These are phyloP conservation scores for Hydrozoanthus tunicans DNA, from an alignment of 64 coral and sea anemone genomes.

Conservation along the genomic window DNA sequence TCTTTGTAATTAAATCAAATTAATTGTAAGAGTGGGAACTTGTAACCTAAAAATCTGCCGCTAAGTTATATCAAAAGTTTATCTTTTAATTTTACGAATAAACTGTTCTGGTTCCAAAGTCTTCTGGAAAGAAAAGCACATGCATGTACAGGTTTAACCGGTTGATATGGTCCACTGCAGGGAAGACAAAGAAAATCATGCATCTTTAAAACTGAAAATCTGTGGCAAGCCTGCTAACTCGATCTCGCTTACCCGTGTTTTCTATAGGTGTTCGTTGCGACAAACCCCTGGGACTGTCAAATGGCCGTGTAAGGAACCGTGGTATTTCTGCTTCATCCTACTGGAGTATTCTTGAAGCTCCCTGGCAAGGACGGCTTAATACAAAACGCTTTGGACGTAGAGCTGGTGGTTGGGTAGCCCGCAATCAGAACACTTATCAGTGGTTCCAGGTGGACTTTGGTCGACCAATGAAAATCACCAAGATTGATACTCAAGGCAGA, in stretches of 20 bases:
- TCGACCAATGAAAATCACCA: conserved; percentile 67
- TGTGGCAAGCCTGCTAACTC: too few relatives aligned
- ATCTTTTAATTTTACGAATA: too few relatives aligned
- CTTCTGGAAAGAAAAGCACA: too few relatives aligned
- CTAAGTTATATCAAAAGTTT: too few relatives aligned
- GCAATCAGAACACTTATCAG: conserved; percentile 62
- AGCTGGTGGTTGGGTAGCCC: conserved; percentile 72
- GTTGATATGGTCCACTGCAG: too few relatives aligned
- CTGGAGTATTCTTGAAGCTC: conserved; percentile 48
- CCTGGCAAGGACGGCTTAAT: conserved; percentile 57
- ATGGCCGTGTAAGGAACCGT: conserved; percentile 68
- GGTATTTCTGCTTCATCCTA: conserved; percentile 75
- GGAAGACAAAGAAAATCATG: too few relatives aligned
- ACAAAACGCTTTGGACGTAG: conserved; percentile 52
- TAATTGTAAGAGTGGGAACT: too few relatives aligned
- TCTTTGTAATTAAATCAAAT: too few relatives aligned
- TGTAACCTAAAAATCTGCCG: too few relatives aligned
- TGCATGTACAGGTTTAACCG: too few relatives aligned
- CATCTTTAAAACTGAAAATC: neutral
- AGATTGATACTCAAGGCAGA: conserved; percentile 74
- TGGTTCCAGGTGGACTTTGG: conserved; percentile 83
- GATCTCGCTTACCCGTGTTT: neutral
- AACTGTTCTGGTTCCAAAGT: too few relatives aligned
- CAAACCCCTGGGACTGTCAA: conserved; percentile 71
- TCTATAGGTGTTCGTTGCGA: conserved; percentile 66